Evolutionary conservation across 92 coral and sea anemone species (phyloP), one percentile per base, ranked within the genome.

Genomic region (Heliopora coerulea): DNA sequence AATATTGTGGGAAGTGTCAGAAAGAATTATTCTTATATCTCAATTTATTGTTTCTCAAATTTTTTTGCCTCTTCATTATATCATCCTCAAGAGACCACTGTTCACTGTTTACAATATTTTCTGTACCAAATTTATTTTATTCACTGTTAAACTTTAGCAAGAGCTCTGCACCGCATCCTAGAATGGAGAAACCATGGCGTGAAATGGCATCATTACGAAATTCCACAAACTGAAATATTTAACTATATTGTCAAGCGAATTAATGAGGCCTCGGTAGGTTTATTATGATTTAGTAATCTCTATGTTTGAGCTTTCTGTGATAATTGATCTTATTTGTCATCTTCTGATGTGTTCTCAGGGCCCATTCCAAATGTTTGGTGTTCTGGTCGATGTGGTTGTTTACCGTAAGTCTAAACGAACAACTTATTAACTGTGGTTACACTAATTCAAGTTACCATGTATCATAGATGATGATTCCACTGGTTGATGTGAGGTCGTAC

Each of bases 191-290:
- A 87, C 65, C 95, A 93, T 49, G 78, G 89, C 13, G 86, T 89
- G 23, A 79, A 86, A n/a, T 93, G 96, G 96, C 90, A 91, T 5
- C 89, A 93, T 59, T 59, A 78, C 12, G 79, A 83, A 52, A 87
- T 90, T 0, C 95, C 95, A 37, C 67, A 80, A 41, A 61, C 68
- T 37, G 95, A 90, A 49, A 67, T 93, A 40, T 40, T 86, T 39
- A 93, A 93, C 52, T 72, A 73, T 14, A 86, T 93, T 59, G 46
- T 90, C 21, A 90, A 86, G 37, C 68, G 95, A 80, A 86, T 93
- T 41, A 93, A 93, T 64, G 96, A 93, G 80, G 98, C 95, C 4
- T 93, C 98, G 80, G 98, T 90, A 62, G 85, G 98, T 70, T n/a
- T n/a, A n/a, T n/a, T n/a, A n/a, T n/a, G n/a, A n/a, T n/a, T n/a